phyloP scores from a whole-genome alignment of 2,113 vertebrate genomes.

The Gymnorhina tibicen region DNA sequence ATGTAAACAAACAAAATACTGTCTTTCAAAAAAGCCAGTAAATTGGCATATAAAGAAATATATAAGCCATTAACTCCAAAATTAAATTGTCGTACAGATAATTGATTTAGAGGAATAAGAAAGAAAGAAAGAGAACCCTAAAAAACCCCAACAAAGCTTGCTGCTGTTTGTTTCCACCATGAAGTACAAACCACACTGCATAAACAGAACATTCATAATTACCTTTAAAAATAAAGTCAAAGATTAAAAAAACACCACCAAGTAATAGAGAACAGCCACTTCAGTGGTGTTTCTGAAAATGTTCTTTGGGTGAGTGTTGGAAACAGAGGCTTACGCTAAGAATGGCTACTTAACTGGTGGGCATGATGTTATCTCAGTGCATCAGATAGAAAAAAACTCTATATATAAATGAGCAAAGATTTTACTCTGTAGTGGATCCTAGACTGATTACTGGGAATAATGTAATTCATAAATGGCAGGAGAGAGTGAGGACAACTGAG shows the following conservation, averaged over 20 bases:
- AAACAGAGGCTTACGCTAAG: background rate
- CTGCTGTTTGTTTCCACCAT: background rate
- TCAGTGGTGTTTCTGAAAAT: background rate
- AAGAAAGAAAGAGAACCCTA: background rate
- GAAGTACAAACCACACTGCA: background rate
- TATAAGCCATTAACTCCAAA: background rate
- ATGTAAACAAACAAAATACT: background rate
- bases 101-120: background rate
- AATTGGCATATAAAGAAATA: background rate
- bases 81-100: background rate
- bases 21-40: background rate
- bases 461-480: background rate
- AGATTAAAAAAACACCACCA: accelerated
- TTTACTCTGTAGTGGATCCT: background rate
- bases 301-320: background rate
- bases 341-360: background rate
- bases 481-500: background rate
- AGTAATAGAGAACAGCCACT: background rate
- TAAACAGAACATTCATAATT: background rate
- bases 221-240: background rate
- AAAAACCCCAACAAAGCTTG: background rate
- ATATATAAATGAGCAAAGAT: background rate
- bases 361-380: background rate
- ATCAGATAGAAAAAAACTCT: background rate
- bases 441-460: background rate